Base-by-base conservation (phyloP, 2,888 invertebrate genomes). In the Drosophila quasianomalipes region DNA sequence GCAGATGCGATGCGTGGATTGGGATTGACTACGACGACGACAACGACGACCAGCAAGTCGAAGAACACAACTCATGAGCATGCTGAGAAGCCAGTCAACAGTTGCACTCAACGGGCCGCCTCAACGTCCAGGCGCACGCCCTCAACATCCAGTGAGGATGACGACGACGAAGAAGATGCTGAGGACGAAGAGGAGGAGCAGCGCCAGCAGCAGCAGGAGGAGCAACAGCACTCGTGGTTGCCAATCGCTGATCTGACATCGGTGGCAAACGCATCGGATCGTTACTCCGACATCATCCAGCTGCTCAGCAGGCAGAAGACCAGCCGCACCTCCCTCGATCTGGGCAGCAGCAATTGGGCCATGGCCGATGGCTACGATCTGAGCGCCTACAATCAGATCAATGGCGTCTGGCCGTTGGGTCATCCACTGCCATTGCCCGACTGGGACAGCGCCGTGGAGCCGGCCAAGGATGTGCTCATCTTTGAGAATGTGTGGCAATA, bases 391-490 rank as follows among this genome's bases (percentile, higher is more conserved):
- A 92, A 93, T 78, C 94, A 95, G 91, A 92, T 93, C 28, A 94
- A 94, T 75, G 95, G 95, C 35, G 93, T 94, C 68, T 96, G 96
- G 96, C 96, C 96, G 55, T 93, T 95, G 90, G 95, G 95, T 81
- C 95, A 96, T 93, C 96, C 96, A 74, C 93, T 97, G 90, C 96
- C 98, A 88, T 94, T 96, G 93, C 97, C 97, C 77, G 95, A 96
- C 92, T 97, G 96, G 96, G 94, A 95, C 76, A 92, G 91, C 52
- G 72, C 70, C 28, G 72, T 72, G 22, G 87, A 86, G 52, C 83
- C 91, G 33, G 67, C 64, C 47, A 94, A 95, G 88, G 93, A 94
- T 79, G 94, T 94, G 83, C 94, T 93, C 35, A 68, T 90, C 28
- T 93, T 93, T 64, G 93, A 93, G 60, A 92, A 93, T 22, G 92